Evolutionary conservation across 1,140 invertebrate species (phyloP).

Genomic region (Drosophila tsacasi): DNA sequence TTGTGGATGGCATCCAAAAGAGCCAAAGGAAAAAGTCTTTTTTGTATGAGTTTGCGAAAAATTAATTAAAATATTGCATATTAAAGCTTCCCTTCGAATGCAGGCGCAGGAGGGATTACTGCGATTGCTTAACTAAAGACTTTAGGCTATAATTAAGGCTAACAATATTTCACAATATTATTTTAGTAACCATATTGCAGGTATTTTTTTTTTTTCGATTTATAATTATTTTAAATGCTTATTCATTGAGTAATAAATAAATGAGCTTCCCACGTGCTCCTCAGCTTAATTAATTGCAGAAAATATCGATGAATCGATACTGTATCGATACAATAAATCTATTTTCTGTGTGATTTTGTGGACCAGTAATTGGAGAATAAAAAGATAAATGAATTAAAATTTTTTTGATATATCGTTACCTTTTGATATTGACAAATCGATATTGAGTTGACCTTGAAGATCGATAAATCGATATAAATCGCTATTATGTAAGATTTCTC

Average conservation of each 20-base stretch:
- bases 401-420: too few relatives aligned
- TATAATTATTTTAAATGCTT: background rate
- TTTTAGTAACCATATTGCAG: background rate
- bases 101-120: slow-evolving; percentile 4
- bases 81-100: slow-evolving; percentile 35
- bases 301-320: background rate
- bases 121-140: slow-evolving; percentile 4
- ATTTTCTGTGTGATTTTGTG: too few relatives aligned
- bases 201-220: background rate
- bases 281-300: too few relatives aligned
- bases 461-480: too few relatives aligned
- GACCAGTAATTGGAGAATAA: too few relatives aligned
- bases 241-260: background rate
- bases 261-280: too few relatives aligned
- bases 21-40: slow-evolving; percentile 21
- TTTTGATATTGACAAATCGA: too few relatives aligned
- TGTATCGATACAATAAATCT: background rate
- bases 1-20: slow-evolving; percentile 8
- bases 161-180: slow-evolving; percentile 1
- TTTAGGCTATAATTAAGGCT: slow-evolving; percentile 14
- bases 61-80: slow-evolving; percentile 75
- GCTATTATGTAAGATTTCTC: too few relatives aligned
- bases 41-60: slow-evolving; percentile 43
- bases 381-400: too few relatives aligned
- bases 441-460: too few relatives aligned